phyloP scores from a whole-genome alignment of 2,888 invertebrate genomes.

The Eulithis prunata region DNA sequence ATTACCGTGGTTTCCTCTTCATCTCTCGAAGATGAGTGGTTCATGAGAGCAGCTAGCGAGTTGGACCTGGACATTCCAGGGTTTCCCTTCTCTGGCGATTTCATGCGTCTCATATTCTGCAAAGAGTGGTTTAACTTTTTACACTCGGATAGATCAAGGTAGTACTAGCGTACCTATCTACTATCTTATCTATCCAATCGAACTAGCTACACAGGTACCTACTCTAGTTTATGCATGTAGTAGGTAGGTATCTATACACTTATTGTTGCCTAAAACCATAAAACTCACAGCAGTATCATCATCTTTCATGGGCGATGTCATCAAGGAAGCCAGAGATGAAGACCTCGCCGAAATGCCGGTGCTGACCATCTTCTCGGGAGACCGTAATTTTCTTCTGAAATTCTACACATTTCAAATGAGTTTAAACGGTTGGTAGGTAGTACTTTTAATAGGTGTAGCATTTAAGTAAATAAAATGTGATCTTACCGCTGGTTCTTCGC shows the following conservation, averaged over 20 bases:
- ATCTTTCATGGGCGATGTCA: slow-evolving; percentile 67
- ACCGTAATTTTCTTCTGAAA: slow-evolving; percentile 85
- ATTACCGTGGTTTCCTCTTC: slow-evolving; percentile 69
- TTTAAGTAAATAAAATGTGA: background rate
- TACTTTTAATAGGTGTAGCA: no score
- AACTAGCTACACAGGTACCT: no score
- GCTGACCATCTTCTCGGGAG: slow-evolving; percentile 79
- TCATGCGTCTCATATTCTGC: slow-evolving; percentile 59
- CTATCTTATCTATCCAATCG: no score
- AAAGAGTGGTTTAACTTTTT: background rate
- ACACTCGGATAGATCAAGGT: no score
- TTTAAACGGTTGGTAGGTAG: background rate
- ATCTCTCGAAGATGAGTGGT: slow-evolving; percentile 65
- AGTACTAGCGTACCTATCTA: no score
- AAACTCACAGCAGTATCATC: slow-evolving; percentile 59
- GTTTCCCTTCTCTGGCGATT: slow-evolving; percentile 64
- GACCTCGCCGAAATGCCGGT: slow-evolving; percentile 72
- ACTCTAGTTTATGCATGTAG: background rate
- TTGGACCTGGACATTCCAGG: slow-evolving; percentile 58
- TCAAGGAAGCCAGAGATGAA: slow-evolving; percentile 75
- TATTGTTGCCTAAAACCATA: background rate
- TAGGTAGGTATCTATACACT: background rate
- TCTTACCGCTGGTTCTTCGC: slow-evolving; percentile 74
- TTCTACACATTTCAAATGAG: slow-evolving; percentile 73
- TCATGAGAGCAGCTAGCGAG: slow-evolving; percentile 72